These are phyloP conservation scores for Solen grandis DNA, from an alignment of 1,140 invertebrate species.

Conservation along the genomic window DNA sequence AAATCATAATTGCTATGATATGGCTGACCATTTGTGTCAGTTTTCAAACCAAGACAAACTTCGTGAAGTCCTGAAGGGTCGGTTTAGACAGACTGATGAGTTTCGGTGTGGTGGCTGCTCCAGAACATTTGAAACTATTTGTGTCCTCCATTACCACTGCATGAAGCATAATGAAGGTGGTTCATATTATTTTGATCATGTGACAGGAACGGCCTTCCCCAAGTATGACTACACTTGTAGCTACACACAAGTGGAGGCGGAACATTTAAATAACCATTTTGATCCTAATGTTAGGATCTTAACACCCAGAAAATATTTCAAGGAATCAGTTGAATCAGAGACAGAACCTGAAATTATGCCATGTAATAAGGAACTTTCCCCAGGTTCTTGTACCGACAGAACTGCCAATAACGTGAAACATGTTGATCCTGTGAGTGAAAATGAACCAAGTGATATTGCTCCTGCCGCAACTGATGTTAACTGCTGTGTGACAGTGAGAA, in stretches of 20 bases:
- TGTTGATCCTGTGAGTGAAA: neutral
- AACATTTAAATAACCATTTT: neutral
- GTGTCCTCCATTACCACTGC: constrained; percentile 37
- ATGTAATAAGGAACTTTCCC: neutral
- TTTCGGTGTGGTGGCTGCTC: constrained; percentile 26
- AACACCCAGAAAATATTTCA: neutral
- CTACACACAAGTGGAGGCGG: constrained; percentile 7
- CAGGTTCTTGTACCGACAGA: neutral
- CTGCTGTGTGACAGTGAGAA: constrained; percentile 16
- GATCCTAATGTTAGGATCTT: neutral
- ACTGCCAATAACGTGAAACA: neutral
- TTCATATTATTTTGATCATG: constrained; percentile 44
- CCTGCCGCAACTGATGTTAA: neutral
- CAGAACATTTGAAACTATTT: constrained; percentile 33
- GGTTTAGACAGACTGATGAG: neutral
- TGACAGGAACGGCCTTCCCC: constrained; percentile 44
- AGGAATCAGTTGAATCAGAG: neutral
- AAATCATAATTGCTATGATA: no score
- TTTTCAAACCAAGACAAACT: no score
- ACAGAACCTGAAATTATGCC: neutral
- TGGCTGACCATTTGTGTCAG: no score
- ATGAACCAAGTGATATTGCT: neutral
- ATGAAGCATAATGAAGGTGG: constrained; percentile 35
- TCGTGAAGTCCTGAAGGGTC: neutral
- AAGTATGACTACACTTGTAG: constrained; percentile 35